Evolutionary conservation across 2,113 vertebrate species (phyloP).

Genomic region (Lutjanus erythropterus): DNA sequence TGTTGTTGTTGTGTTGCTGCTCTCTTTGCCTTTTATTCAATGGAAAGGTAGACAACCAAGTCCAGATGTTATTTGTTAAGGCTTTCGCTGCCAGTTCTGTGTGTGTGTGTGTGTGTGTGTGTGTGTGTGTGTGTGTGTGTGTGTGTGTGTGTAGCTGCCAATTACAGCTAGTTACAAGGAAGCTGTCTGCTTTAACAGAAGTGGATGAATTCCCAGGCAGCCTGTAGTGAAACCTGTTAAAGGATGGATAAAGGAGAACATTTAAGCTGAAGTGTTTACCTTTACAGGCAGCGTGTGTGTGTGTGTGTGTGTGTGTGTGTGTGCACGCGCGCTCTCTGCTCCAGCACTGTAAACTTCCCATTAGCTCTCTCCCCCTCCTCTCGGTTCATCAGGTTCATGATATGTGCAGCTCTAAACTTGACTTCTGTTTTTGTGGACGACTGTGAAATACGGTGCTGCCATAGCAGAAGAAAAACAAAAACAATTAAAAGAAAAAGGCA

Average conservation of each 20-base stretch:
- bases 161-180: conserved; percentile 70
- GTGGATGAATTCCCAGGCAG: conserved; percentile 73
- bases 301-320: conserved; percentile 29
- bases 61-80: conserved; percentile 83
- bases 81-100: conserved; percentile 66
- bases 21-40: conserved; percentile 70
- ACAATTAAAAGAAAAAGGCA: background rate
- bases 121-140: conserved; percentile 25
- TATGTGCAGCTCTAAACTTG: conserved; percentile 16
- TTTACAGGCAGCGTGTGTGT: conserved; percentile 53
- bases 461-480: background rate
- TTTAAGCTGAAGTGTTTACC: conserved; percentile 72
- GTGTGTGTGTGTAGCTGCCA: conserved; percentile 47
- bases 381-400: conserved; percentile 61
- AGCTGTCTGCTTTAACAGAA: conserved; percentile 76
- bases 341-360: conserved; percentile 25
- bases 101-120: conserved; percentile 35
- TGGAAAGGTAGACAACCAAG: conserved; percentile 69
- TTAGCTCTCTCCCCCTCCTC: conserved; percentile 16
- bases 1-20: conserved; percentile 71
- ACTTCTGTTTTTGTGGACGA: conserved; percentile 23
- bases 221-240: conserved; percentile 61
- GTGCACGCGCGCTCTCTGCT: too few species aligned
- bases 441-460: background rate
- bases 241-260: conserved; percentile 53